Conservation (phyloP, 2,797 vertebrate genomes). For the Pantherophis vulpinus region DNA sequence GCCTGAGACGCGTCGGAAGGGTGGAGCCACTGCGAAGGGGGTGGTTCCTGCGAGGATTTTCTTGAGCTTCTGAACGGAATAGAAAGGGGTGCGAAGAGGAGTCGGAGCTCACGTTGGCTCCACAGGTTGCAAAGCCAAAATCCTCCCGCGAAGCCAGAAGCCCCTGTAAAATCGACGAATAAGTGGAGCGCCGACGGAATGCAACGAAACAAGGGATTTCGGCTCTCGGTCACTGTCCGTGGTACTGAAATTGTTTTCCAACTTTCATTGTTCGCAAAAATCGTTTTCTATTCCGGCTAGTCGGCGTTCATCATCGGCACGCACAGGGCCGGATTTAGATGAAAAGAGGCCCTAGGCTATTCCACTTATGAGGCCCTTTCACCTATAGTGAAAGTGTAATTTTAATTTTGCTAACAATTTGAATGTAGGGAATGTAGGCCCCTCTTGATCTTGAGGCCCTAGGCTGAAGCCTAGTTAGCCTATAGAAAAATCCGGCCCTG, state of each 20-base stretch:
- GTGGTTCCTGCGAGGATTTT: neutral
- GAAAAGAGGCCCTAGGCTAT: no score
- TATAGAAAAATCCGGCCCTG: no score
- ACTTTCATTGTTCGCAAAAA: neutral
- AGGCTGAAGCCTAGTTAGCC: no score
- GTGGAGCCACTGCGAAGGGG: neutral
- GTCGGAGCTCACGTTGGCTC: neutral
- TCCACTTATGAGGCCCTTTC: no score
- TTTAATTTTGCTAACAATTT: no score
- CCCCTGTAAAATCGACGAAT: neutral
- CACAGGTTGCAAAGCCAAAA: neutral
- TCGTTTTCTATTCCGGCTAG: neutral
- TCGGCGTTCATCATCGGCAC: neutral
- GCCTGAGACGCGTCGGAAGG: neutral
- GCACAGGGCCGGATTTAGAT: no score
- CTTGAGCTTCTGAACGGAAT: neutral
- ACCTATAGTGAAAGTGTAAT: no score
- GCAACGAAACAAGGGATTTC: neutral
- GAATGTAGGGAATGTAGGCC: no score
- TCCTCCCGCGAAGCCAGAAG: neutral
- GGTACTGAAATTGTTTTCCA: constrained; percentile 8
- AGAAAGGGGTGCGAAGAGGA: neutral
- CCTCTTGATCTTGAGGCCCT: no score
- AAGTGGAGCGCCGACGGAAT: neutral
- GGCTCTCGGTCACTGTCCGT: constrained; percentile 20